Conservation (phyloP, 1,140 invertebrate genomes). For the Notospermus geniculatus region DNA sequence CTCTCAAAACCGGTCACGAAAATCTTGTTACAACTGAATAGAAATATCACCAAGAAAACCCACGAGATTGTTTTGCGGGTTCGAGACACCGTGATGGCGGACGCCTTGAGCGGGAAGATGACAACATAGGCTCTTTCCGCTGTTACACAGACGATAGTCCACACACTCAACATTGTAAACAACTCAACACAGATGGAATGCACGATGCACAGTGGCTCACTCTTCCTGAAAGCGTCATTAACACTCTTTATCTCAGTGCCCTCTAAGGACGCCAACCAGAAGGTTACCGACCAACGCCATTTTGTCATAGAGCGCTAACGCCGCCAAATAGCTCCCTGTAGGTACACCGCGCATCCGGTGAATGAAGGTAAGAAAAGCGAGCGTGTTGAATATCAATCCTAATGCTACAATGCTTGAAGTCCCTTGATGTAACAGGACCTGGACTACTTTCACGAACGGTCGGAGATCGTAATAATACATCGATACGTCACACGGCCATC, state of each 20-base stretch:
- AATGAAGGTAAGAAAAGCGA: constrained; percentile 30
- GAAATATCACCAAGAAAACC: constrained; percentile 25
- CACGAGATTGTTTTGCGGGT: constrained; percentile 19
- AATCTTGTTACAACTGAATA: constrained; percentile 35
- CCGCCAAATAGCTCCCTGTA: constrained; percentile 32
- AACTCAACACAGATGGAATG: constrained; percentile 39
- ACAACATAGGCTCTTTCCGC: constrained; percentile 34
- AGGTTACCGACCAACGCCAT: constrained; percentile 33
- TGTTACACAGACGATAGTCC: constrained; percentile 37
- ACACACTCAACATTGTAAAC: constrained; percentile 36
- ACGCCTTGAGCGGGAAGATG: constrained; percentile 35
- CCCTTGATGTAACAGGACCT: constrained; percentile 32
- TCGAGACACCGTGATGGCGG: constrained; percentile 22
- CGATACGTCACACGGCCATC: constrained; percentile 36
- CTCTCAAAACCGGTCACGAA: constrained; percentile 42
- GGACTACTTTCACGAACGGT: constrained; percentile 30
- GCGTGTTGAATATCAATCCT: constrained; percentile 29
- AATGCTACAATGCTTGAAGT: constrained; percentile 27
- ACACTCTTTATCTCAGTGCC: constrained; percentile 27
- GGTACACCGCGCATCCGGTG: constrained; percentile 31
- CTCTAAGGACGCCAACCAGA: constrained; percentile 36
- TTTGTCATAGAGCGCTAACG: constrained; percentile 30
- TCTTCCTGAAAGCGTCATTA: constrained; percentile 30
- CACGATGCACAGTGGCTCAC: constrained; percentile 33
- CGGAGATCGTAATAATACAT: constrained; percentile 27